Evolutionary conservation across 2,888 invertebrate species (phyloP).

Genomic region (Phortica okadai): DNA sequence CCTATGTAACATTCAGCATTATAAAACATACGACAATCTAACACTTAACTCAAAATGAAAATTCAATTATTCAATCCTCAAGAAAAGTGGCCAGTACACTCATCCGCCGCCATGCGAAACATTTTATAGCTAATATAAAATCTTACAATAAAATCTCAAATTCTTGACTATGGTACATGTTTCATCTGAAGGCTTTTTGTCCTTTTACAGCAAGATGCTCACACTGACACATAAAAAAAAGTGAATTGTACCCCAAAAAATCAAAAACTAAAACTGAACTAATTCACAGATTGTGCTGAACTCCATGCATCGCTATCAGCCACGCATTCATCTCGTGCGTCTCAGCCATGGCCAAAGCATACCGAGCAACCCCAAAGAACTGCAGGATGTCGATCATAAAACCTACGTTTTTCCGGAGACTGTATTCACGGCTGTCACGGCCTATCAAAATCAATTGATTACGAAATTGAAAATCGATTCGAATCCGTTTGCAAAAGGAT

Average conservation of each 20-base stretch:
- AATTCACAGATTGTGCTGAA: slow-evolving; percentile 93
- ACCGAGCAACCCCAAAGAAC: slow-evolving; percentile 85
- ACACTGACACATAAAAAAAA: background rate
- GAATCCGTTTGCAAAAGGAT: slow-evolving; percentile 99
- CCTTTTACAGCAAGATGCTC: no score
- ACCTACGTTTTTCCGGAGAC: slow-evolving; percentile 98
- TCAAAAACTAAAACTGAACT: background rate
- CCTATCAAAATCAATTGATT: slow-evolving; percentile 99
- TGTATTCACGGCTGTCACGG: slow-evolving; percentile 99
- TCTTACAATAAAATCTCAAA: no score
- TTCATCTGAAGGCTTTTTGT: no score
- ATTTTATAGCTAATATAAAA: slow-evolving; percentile 66
- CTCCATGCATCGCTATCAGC: slow-evolving; percentile 99
- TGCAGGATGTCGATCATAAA: slow-evolving; percentile 95
- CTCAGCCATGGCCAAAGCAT: slow-evolving; percentile 88
- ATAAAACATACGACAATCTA: no score
- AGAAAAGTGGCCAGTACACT: no score
- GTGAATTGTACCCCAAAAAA: background rate
- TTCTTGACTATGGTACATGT: no score
- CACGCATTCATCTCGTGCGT: slow-evolving; percentile 96
- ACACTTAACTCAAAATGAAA: no score
- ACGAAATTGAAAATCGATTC: slow-evolving; percentile 99
- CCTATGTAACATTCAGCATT: no score
- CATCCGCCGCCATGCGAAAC: slow-evolving; percentile 18
- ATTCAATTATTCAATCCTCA: no score